Evolutionary conservation across 2,888 invertebrate genomes (phyloP).

Genomic region (Crossocerus cetratus): DNA sequence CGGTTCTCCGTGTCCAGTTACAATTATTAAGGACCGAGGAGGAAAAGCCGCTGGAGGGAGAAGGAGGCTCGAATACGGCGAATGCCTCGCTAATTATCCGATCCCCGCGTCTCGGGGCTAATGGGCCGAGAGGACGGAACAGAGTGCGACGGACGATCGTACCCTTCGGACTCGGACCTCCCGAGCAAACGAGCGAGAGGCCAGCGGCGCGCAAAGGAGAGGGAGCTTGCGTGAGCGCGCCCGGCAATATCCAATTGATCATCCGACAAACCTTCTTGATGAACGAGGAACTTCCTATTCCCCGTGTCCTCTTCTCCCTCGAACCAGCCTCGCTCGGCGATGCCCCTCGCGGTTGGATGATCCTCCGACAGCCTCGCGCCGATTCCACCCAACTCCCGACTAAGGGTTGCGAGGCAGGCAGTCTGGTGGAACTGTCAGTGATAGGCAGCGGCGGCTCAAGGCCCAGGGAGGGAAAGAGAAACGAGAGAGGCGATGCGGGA

Average conservation of each 20-base stretch:
- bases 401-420: no score
- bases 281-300: slow-evolving; percentile 65
- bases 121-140: slow-evolving; percentile 56
- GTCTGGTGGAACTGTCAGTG: slow-evolving; percentile 19
- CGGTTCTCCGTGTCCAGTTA: slow-evolving; percentile 73
- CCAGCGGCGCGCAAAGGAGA: slow-evolving; percentile 8
- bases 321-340: slow-evolving; percentile 28
- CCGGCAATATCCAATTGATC: slow-evolving; percentile 69
- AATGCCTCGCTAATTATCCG: slow-evolving; percentile 72
- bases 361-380: neutral
- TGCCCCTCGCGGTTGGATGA: slow-evolving; percentile 29
- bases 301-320: slow-evolving; percentile 14
- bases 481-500: slow-evolving; percentile 51
- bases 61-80: slow-evolving; percentile 61
- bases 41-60: slow-evolving; percentile 13
- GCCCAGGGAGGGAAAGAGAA: neutral
- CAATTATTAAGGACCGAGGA: slow-evolving; percentile 75
- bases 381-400: no score
- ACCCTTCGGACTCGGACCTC: neutral
- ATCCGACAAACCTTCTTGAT: slow-evolving; percentile 66
- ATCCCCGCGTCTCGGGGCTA: slow-evolving; percentile 68
- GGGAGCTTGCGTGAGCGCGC: slow-evolving; percentile 22
- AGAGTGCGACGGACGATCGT: slow-evolving; percentile 13
- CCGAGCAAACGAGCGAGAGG: slow-evolving; percentile 6
- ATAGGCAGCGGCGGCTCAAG: slow-evolving; percentile 36